A percentile compares a stretch with the other conserved stretches of the same genome.
These are phyloP conservation scores for Botrylloides violaceus DNA, from an alignment of 23 tunicate species.

Conservation along the genomic window DNA sequence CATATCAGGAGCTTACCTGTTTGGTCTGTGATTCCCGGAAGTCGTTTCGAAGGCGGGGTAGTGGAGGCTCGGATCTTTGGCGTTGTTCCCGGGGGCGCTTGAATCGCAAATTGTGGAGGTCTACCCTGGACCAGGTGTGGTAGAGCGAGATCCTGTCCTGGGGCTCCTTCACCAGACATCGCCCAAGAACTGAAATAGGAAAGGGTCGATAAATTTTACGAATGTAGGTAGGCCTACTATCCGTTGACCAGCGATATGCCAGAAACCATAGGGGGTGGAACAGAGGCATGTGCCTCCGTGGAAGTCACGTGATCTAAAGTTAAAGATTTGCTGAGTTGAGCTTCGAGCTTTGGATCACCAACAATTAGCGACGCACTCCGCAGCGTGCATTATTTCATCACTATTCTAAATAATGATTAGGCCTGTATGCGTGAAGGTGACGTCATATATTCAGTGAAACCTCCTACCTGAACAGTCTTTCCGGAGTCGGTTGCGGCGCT, in stretches of 20 bases:
- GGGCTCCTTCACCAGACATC: slow-evolving; percentile 14
- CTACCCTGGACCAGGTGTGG: background rate
- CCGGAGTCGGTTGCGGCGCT: slow-evolving; percentile 5
- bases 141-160: too few relatives aligned
- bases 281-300: too few relatives aligned
- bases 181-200: slow-evolving; percentile 5
- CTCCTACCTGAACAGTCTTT: background rate
- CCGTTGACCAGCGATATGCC: background rate
- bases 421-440: too few relatives aligned
- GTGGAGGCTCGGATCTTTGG: background rate
- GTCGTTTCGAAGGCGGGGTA: slow-evolving; percentile 13
- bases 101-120: slow-evolving; percentile 15
- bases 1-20: background rate
- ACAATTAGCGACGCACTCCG: background rate
- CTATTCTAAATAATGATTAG: too few relatives aligned
- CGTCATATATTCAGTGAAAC: too few relatives aligned
- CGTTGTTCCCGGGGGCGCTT: slow-evolving; percentile 4
- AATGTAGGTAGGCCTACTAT: background rate
- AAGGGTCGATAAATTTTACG: background rate
- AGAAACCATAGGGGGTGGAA: too few relatives aligned
- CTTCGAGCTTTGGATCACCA: background rate
- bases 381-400: too few relatives aligned
- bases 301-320: too few relatives aligned
- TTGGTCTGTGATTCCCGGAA: slow-evolving; percentile 23
- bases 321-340: too few relatives aligned